phyloP scores from a whole-genome alignment of 92 coral and sea anemone species.

The Palythoa heliodiscus region DNA sequence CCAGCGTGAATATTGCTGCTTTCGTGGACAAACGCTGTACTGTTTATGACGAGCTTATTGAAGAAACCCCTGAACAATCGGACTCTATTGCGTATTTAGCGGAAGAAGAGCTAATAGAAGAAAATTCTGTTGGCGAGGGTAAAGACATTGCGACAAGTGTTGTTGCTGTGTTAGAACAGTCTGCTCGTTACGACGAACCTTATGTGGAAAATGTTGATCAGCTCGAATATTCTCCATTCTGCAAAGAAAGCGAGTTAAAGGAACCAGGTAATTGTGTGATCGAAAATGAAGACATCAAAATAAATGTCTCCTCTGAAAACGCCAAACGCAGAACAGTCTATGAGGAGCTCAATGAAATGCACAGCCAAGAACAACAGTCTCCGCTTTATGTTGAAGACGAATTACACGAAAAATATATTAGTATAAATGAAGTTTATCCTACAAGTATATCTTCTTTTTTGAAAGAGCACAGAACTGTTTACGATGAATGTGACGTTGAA shows the following conservation, averaged over 20 bases:
- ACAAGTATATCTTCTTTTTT: not conserved
- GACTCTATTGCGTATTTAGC: constrained; percentile 17
- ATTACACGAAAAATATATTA: not conserved
- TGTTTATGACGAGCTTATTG: not conserved
- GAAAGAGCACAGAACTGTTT: not conserved
- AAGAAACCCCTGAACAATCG: constrained; percentile 22
- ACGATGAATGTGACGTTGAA: constrained; percentile 7
- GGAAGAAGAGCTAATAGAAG: constrained; percentile 17
- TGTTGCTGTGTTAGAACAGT: not conserved
- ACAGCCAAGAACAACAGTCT: not conserved
- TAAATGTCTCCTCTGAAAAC: not conserved
- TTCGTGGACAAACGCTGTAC: not conserved
- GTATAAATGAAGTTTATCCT: not conserved
- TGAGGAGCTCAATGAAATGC: not conserved
- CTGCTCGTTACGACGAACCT: not conserved
- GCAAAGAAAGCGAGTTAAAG: not conserved
- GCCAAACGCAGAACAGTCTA: not conserved
- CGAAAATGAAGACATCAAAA: not conserved
- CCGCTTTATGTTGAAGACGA: not conserved
- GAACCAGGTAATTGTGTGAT: not conserved
- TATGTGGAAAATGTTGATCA: not conserved
- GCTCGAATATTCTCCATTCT: not conserved
- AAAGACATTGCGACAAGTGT: not conserved
- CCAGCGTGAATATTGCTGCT: not conserved
- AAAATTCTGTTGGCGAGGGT: not conserved